These are phyloP conservation scores for Candidula unifasciata DNA, from an alignment of 2,888 invertebrate genomes.

Conservation along the genomic window DNA sequence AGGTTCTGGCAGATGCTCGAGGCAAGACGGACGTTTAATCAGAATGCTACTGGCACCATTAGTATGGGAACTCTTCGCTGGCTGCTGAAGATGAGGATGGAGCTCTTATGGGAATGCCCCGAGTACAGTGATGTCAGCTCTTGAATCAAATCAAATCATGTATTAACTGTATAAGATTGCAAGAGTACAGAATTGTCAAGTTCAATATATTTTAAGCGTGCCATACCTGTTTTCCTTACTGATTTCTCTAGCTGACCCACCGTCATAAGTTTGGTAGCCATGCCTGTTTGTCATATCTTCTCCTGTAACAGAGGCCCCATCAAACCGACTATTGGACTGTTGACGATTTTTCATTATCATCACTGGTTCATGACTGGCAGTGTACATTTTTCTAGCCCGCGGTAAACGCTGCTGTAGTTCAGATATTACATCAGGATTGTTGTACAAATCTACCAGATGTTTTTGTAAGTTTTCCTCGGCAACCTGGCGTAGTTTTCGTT, in stretches of 20 bases:
- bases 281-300: neutral
- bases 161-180: too few species aligned
- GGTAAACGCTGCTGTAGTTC: slow-evolving; percentile 73
- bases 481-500: slow-evolving; percentile 59
- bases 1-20: too few species aligned
- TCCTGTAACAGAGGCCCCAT: neutral
- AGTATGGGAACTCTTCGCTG: too few species aligned
- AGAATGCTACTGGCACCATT: too few species aligned
- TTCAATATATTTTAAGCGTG: too few species aligned
- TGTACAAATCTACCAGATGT: slow-evolving; percentile 71
- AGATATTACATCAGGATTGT: slow-evolving; percentile 69
- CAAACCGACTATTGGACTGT: neutral
- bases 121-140: too few species aligned
- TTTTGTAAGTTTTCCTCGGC: slow-evolving; percentile 64
- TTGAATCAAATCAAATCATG: too few species aligned
- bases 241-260: neutral
- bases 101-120: too few species aligned
- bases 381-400: slow-evolving; percentile 66
- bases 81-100: too few species aligned
- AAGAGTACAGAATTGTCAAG: too few species aligned
- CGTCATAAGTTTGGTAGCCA: neutral
- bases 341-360: neutral
- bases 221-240: slow-evolving; percentile 23
- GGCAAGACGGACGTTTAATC: too few species aligned
- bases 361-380: slow-evolving; percentile 20